Evolutionary conservation across 2,888 invertebrate genomes (phyloP).

Genomic region (Microctonus aethiopoides): DNA sequence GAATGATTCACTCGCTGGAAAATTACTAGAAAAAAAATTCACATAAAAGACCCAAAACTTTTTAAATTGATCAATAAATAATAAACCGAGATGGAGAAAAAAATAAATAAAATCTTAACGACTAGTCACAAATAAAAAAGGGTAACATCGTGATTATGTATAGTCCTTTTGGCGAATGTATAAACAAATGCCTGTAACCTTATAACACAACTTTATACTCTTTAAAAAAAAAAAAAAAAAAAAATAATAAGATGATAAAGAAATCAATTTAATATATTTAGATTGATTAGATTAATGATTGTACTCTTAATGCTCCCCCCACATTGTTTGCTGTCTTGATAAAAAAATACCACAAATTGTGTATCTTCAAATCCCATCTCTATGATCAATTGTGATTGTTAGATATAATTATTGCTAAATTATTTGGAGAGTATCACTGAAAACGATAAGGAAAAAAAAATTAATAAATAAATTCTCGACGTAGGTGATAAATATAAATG

Average conservation of each 20-base stretch:
- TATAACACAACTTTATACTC: conserved; percentile 37
- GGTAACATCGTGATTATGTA: conserved; percentile 34
- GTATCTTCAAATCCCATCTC: neutral
- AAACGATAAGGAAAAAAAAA: neutral
- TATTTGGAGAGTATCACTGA: neutral
- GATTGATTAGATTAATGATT: neutral
- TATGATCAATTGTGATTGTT: neutral
- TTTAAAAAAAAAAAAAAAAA: conserved; percentile 29
- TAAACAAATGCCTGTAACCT: conserved; percentile 32
- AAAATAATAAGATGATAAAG: no score
- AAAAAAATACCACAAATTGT: neutral
- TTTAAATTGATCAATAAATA: neutral
- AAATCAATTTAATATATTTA: conserved; percentile 4
- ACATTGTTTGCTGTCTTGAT: neutral
- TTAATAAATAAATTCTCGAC: neutral
- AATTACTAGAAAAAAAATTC: neutral
- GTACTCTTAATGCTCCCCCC: conserved; percentile 6
- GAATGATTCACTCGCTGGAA: neutral
- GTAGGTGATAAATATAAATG: neutral
- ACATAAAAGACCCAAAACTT: neutral
- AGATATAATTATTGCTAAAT: neutral
- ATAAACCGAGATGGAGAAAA: neutral
- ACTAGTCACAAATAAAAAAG: conserved; percentile 43
- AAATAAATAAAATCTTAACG: conserved; percentile 30
- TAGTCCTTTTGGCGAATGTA: conserved; percentile 38